phyloP scores from a whole-genome alignment of 1,140 invertebrate genomes.

The Periplaneta americana region DNA sequence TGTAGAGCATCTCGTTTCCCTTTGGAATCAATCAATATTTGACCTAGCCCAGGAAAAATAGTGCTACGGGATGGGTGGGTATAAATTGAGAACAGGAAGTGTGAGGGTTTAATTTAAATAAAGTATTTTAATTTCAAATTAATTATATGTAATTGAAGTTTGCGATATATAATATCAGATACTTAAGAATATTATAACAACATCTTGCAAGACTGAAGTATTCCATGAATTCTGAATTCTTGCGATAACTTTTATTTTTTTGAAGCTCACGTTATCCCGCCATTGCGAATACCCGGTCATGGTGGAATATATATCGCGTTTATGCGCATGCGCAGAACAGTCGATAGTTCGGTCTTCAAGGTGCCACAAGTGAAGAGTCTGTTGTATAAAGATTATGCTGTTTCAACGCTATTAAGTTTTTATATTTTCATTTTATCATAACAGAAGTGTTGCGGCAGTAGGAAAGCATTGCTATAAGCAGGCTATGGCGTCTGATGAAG shows the following conservation, averaged over 20 bases:
- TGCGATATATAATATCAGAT: not conserved
- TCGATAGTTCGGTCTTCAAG: slow-evolving; percentile 12
- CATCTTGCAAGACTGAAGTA: not conserved
- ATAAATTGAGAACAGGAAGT: slow-evolving; percentile 6
- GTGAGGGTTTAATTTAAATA: slow-evolving; percentile 11
- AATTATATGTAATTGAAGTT: not conserved
- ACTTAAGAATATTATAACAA: not conserved
- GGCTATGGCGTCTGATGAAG: slow-evolving; percentile 67
- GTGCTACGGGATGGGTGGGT: not conserved
- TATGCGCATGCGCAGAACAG: slow-evolving; percentile 13
- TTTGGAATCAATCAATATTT: slow-evolving; percentile 17
- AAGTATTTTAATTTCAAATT: not conserved
- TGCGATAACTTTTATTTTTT: not conserved
- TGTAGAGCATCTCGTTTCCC: not conserved
- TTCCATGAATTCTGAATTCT: not conserved
- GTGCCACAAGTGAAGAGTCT: not conserved
- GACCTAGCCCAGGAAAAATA: slow-evolving; percentile 15
- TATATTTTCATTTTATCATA: not conserved
- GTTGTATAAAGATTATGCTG: not conserved
- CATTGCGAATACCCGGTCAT: not conserved
- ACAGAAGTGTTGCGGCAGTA: not conserved
- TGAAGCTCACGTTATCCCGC: not conserved
- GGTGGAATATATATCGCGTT: not conserved
- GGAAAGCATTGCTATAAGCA: not conserved
- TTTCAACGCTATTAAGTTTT: slow-evolving; percentile 3